Evolutionary conservation across 2,888 invertebrate species (phyloP).

Genomic region (Sipha maydis): DNA sequence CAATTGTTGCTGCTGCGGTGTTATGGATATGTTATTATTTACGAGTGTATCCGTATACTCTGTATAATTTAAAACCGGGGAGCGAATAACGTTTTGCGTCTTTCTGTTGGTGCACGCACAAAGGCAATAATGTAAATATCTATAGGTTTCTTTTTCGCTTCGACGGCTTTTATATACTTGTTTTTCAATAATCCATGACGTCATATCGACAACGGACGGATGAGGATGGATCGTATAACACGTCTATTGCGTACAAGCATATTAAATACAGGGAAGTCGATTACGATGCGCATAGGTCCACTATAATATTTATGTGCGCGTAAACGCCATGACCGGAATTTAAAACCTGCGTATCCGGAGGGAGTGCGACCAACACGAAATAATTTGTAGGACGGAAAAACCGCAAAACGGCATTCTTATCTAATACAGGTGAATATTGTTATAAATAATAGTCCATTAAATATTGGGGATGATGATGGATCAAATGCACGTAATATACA

Average conservation of each 20-base stretch:
- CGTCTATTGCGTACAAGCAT: not conserved
- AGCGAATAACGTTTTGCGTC: not conserved
- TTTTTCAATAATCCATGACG: not conserved
- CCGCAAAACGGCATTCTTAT: slow-evolving; percentile 11
- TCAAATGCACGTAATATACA: too few species aligned
- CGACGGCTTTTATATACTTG: slow-evolving; percentile 3
- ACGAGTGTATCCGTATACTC: too few species aligned
- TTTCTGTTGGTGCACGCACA: not conserved
- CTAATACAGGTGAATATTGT: not conserved
- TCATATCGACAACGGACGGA: not conserved
- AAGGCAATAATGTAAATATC: not conserved
- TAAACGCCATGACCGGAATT: slow-evolving; percentile 26
- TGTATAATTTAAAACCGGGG: too few species aligned
- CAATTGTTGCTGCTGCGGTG: too few species aligned
- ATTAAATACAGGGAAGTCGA: slow-evolving; percentile 19
- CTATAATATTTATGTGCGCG: not conserved
- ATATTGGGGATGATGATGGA: too few species aligned
- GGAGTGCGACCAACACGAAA: slow-evolving; percentile 44
- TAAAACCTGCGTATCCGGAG: slow-evolving; percentile 51
- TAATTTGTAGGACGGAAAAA: slow-evolving; percentile 29
- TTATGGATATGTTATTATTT: too few species aligned
- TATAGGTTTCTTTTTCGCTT: slow-evolving; percentile 12
- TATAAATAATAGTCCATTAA: not conserved
- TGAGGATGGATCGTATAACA: slow-evolving; percentile 51
- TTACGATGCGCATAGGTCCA: slow-evolving; percentile 32